Evolutionary conservation across 2,888 invertebrate genomes (phyloP), one percentile per base, ranked within the genome.

Genomic region (Molorchus minor): DNA sequence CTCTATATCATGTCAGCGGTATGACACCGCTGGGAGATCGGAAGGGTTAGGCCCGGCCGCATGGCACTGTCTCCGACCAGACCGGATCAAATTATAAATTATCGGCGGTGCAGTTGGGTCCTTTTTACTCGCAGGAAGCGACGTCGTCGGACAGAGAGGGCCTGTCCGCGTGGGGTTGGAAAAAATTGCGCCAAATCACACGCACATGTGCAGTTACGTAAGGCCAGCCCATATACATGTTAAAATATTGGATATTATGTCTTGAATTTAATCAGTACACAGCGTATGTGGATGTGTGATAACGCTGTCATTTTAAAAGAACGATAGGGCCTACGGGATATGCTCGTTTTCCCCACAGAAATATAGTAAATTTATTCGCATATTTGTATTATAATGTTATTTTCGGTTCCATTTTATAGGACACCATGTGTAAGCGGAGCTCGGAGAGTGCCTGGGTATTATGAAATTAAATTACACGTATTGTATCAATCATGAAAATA

Each of bases 291-390:
- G 74, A 73, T 77, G 77, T 78, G 77, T 78, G 78, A 79, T 80
- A 79, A 77, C 71, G 74, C 76, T 80, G 80, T 80, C 80, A 79
- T 78, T 78, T 74, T 68, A 69, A 72, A 80, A 80, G 80, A 80
- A 79, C 75, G 79, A 80, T 80, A 73, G 77, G 72, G 77, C 80
- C 80, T 73, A 73, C 71, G 80, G 79, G 80, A 79, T 71, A 67
- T 65, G 64, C 66, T 64, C 46, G 67, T 73, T 73, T 73, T 78
- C 78, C 78, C 79, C 66, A 73, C 72, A 78, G 78, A 77, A 78
- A 78, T 78, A 76, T 74, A 67, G 62, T 68, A 75, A 77, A 77
- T 76, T 75, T 75, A 77, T 77, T 75, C 73, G 62, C 67, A 67
- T 72, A 73, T 75, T 72, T 71, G 68, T 73, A 72, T 74, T 71